A percentile compares a stretch with the other conserved stretches of the same genome.
phyloP scores from a whole-genome alignment of 1,140 invertebrate genomes.

The Helicoverpa armigera region DNA sequence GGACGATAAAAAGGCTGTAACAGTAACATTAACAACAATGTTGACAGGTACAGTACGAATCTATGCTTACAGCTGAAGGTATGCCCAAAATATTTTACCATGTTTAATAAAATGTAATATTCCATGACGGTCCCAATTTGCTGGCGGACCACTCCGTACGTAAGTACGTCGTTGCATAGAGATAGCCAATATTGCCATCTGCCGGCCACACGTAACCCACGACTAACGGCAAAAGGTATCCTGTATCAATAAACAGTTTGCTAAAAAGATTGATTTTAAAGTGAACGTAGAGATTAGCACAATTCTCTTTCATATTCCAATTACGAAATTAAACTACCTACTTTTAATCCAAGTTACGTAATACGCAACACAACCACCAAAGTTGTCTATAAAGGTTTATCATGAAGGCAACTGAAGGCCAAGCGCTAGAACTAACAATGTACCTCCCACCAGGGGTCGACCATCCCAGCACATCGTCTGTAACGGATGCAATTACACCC shows the following conservation, averaged over 20 bases:
- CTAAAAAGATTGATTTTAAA: conserved; percentile 60
- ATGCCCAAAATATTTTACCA: conserved; percentile 23
- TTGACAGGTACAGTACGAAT: neutral
- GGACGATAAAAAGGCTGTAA: too few relatives aligned
- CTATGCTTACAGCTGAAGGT: neutral
- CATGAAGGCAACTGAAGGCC: conserved; percentile 12
- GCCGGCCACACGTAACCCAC: conserved; percentile 59
- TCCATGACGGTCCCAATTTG: conserved; percentile 11
- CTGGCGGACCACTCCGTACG: conserved; percentile 8
- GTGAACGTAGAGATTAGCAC: conserved; percentile 51
- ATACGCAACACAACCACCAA: neutral
- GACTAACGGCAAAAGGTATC: conserved; percentile 62
- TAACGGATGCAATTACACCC: conserved; percentile 73
- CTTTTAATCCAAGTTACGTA: neutral
- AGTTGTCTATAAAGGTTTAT: conserved; percentile 3
- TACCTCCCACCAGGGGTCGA: conserved; percentile 27
- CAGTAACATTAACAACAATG: too few relatives aligned
- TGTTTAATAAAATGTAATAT: conserved; percentile 37
- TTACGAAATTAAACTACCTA: neutral
- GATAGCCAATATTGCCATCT: conserved; percentile 56
- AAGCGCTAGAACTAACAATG: conserved; percentile 35
- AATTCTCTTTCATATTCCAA: conserved; percentile 28
- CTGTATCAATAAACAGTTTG: conserved; percentile 59
- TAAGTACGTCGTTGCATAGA: conserved; percentile 56
- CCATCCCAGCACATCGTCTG: conserved; percentile 54